phyloP scores from a whole-genome alignment of 2,888 invertebrate species.

The Latheticus oryzae region DNA sequence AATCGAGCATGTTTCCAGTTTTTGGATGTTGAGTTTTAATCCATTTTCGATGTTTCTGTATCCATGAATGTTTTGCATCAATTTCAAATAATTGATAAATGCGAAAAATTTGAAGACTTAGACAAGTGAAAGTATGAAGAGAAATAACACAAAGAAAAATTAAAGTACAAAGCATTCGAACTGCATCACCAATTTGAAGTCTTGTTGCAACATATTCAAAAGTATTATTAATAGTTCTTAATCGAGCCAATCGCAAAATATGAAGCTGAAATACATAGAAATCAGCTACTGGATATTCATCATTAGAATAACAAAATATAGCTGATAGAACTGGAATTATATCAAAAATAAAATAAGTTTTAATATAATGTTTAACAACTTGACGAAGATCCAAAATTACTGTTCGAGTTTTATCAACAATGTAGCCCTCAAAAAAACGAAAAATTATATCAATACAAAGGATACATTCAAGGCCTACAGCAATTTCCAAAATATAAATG shows the following conservation, averaged over 20 bases:
- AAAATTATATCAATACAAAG: neutral
- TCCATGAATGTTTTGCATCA: too few species aligned
- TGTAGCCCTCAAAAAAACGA: conserved; percentile 7
- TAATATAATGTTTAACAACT: conserved; percentile 5
- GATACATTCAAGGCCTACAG: neutral
- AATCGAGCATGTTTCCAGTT: too few species aligned
- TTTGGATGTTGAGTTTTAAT: too few species aligned
- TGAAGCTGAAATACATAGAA: too few species aligned
- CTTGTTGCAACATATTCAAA: neutral
- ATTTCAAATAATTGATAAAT: too few species aligned
- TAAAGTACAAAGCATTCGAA: neutral
- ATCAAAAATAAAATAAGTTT: conserved; percentile 20
- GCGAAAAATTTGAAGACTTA: too few species aligned
- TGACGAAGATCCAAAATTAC: conserved; percentile 2
- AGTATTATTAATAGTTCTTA: neutral
- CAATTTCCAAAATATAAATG: neutral
- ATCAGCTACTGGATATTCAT: too few species aligned
- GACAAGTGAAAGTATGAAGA: neutral
- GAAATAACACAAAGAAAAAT: neutral
- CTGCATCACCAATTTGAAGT: neutral
- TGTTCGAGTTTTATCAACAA: neutral
- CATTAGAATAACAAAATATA: neutral
- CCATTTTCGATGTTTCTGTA: too few species aligned
- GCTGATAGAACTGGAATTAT: conserved; percentile 1
- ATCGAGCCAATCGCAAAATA: neutral